These are phyloP conservation scores for Bolinopsis microptera DNA, from an alignment of 37 sponge, comb jelly and placozoan genomes.

Conservation along the genomic window DNA sequence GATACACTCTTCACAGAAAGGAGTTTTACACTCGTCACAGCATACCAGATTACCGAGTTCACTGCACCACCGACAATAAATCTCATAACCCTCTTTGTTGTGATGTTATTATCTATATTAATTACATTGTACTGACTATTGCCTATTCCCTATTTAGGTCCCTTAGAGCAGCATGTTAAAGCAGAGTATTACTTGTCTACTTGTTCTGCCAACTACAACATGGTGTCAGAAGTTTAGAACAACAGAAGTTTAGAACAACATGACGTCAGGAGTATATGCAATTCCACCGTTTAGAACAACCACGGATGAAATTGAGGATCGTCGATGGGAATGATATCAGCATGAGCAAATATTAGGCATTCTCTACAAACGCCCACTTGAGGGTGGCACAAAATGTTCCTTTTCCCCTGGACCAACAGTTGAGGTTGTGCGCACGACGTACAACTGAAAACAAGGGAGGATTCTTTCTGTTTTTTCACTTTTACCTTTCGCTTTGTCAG, in stretches of 20 bases:
- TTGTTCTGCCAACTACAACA: too few species aligned
- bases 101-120: too few species aligned
- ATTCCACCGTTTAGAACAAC: too few species aligned
- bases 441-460: constrained; percentile 44
- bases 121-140: too few species aligned
- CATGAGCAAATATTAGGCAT: constrained; percentile 32
- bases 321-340: constrained; percentile 7
- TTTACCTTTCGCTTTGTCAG: background rate
- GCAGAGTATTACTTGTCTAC: too few species aligned
- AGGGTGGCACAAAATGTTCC: constrained; percentile 52
- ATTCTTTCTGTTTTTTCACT: background rate
- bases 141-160: too few species aligned
- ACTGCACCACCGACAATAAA: constrained; percentile 25
- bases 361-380: constrained; percentile 50
- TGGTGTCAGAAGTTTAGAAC: too few species aligned
- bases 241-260: too few species aligned
- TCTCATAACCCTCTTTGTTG: constrained; percentile 55
- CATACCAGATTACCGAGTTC: constrained; percentile 52
- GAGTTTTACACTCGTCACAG: constrained; percentile 26
- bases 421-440: constrained; percentile 51
- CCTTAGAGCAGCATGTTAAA: too few species aligned
- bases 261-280: too few species aligned
- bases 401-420: constrained; percentile 32
- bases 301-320: too few species aligned
- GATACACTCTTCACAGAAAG: constrained; percentile 52